Percentiles rank a stretch among this genome's conserved stretches.
These are phyloP conservation scores for Calliphora vomitoria DNA, from an alignment of 2,888 invertebrate species.

Conservation along the genomic window DNA sequence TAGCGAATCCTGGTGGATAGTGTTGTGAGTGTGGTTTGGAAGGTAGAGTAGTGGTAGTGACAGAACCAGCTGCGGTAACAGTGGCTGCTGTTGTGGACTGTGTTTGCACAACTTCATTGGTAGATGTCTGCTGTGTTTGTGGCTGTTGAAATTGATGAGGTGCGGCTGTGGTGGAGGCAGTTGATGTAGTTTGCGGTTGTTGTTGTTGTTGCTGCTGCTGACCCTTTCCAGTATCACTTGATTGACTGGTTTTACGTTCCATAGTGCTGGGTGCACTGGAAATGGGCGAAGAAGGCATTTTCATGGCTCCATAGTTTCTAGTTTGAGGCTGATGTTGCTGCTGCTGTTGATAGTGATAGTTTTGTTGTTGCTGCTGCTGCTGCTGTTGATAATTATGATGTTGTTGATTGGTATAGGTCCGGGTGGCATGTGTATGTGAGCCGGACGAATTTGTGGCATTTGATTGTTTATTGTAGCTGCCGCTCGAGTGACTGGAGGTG, in stretches of 20 bases:
- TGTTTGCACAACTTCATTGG: constrained; percentile 84
- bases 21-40: constrained; percentile 57
- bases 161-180: constrained; percentile 75
- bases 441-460: constrained; percentile 52
- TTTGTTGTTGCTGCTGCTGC: constrained; percentile 81
- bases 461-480: constrained; percentile 84
- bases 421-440: constrained; percentile 76
- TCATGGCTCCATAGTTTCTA: constrained; percentile 82
- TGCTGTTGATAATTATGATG: constrained; percentile 81
- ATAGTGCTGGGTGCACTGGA: constrained; percentile 84
- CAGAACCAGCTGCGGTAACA: constrained; percentile 84
- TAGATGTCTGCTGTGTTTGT: constrained; percentile 80
- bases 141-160: constrained; percentile 70
- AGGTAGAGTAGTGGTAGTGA: constrained; percentile 82
- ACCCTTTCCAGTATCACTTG: constrained; percentile 80
- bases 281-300: constrained; percentile 83
- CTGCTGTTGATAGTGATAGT: constrained; percentile 77
- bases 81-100: constrained; percentile 85
- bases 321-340: constrained; percentile 83
- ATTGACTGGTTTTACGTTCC: constrained; percentile 84
- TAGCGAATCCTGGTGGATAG: constrained; percentile 42
- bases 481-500: constrained; percentile 83
- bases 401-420: constrained; percentile 81
- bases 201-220: constrained; percentile 54
- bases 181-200: constrained; percentile 79